phyloP scores from a whole-genome alignment of 2,888 invertebrate genomes.

The Andrena bicolor region DNA sequence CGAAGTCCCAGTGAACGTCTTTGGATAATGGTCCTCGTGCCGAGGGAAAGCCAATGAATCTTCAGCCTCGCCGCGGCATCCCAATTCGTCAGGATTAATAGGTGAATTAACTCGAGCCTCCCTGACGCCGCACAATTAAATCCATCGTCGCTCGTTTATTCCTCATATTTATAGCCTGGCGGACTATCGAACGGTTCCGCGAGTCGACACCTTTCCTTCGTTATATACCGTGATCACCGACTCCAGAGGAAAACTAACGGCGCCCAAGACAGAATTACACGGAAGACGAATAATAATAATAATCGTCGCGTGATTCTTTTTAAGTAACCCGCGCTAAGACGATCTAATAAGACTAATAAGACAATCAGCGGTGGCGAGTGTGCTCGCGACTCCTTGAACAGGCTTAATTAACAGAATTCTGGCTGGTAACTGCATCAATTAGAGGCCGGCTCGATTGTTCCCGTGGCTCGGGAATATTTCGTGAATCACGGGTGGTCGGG shows the following conservation, averaged over 20 bases:
- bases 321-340: no score
- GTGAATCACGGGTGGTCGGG: conserved; percentile 50
- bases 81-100: conserved; percentile 5
- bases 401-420: conserved; percentile 46
- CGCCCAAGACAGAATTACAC: no score
- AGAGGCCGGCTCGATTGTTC: conserved; percentile 51
- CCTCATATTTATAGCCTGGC: background rate
- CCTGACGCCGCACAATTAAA: conserved; percentile 20
- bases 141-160: background rate
- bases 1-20: background rate
- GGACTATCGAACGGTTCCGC: no score
- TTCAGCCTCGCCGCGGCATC: background rate
- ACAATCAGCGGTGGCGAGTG: conserved; percentile 35
- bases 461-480: conserved; percentile 42
- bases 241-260: no score
- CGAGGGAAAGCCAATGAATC: background rate
- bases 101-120: background rate
- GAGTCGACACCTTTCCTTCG: no score
- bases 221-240: no score
- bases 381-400: conserved; percentile 35
- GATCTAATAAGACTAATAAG: conserved; percentile 12
- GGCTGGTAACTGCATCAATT: conserved; percentile 59
- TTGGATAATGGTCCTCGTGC: background rate
- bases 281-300: no score
- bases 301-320: background rate